Evolutionary conservation across 1,140 invertebrate species (phyloP).

Genomic region (Orius laevigatus): DNA sequence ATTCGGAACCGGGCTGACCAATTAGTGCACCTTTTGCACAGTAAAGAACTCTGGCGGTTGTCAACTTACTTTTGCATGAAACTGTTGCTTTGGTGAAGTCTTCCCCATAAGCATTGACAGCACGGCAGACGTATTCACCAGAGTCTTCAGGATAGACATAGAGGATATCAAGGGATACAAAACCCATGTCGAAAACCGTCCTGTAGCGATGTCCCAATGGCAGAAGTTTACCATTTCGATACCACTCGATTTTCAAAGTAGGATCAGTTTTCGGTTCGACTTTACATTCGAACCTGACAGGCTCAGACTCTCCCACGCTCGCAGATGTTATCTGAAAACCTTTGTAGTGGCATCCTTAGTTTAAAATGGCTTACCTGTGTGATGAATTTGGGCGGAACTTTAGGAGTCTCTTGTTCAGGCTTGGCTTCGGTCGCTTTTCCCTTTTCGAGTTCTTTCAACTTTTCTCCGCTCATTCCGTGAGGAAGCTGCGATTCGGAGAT

Average conservation of each 20-base stretch:
- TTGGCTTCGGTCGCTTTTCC: constrained; percentile 52
- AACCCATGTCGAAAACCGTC: constrained; percentile 84
- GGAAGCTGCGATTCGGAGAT: constrained; percentile 85
- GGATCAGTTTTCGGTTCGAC: constrained; percentile 92
- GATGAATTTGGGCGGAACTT: constrained; percentile 64
- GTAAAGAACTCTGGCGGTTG: constrained; percentile 11
- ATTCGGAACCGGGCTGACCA: too few species aligned
- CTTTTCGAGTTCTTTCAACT: constrained; percentile 80
- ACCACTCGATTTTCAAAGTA: constrained; percentile 82
- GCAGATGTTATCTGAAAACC: constrained; percentile 48
- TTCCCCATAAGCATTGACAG: constrained; percentile 74
- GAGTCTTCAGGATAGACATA: constrained; percentile 86
- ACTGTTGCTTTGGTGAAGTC: constrained; percentile 70
- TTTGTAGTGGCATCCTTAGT: neutral
- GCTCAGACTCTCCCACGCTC: constrained; percentile 73
- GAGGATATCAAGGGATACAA: constrained; percentile 82
- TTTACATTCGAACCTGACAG: constrained; percentile 84
- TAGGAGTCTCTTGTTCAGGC: constrained; percentile 46
- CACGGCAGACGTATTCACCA: constrained; percentile 82
- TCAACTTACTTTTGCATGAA: constrained; percentile 63
- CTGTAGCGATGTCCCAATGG: constrained; percentile 81
- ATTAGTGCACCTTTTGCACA: too few species aligned
- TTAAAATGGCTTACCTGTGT: constrained; percentile 37
- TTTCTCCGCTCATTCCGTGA: constrained; percentile 80
- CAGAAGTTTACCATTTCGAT: constrained; percentile 73